Conservation (phyloP, 2,888 invertebrate genomes). For the Dromius quadrimaculatus region DNA sequence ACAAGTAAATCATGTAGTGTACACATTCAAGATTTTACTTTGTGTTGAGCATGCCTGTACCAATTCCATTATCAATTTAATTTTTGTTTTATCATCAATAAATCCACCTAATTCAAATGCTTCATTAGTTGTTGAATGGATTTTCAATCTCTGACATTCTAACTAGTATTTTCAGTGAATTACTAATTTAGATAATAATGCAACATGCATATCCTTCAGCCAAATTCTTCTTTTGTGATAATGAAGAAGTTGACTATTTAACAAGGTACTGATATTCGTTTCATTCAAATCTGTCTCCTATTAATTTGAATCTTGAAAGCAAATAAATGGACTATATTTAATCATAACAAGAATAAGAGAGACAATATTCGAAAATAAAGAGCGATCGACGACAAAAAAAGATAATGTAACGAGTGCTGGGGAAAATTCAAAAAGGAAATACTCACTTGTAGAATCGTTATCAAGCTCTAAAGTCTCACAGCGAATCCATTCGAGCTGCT, state of each 20-base stretch:
- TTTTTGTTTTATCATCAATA: too few species aligned
- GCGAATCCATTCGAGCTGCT: conserved; percentile 35
- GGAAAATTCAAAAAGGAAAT: conserved; percentile 37
- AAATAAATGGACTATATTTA: conserved; percentile 35
- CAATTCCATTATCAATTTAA: too few species aligned
- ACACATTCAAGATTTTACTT: too few species aligned
- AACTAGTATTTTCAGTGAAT: too few species aligned
- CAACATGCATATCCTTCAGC: too few species aligned
- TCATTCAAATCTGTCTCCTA: conserved; percentile 21
- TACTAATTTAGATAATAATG: too few species aligned
- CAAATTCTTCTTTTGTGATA: too few species aligned
- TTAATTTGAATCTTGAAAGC: conserved; percentile 18
- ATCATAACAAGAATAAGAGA: conserved; percentile 32
- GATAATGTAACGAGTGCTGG: conserved; percentile 34
- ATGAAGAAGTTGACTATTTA: conserved; percentile 22
- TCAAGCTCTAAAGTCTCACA: conserved; percentile 28
- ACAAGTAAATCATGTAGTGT: too few species aligned
- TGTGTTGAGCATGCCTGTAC: too few species aligned
- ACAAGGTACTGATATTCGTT: conserved; percentile 18
- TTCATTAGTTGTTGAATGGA: too few species aligned
- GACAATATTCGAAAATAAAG: conserved; percentile 30
- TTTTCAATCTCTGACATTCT: too few species aligned
- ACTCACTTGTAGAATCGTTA: conserved; percentile 41
- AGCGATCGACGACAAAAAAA: conserved; percentile 34
- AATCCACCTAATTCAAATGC: too few species aligned